Percentiles rank a stretch among this genome's conserved stretches.
phyloP scores from a whole-genome alignment of 2,888 invertebrate genomes.

The Eudemis profundana region DNA sequence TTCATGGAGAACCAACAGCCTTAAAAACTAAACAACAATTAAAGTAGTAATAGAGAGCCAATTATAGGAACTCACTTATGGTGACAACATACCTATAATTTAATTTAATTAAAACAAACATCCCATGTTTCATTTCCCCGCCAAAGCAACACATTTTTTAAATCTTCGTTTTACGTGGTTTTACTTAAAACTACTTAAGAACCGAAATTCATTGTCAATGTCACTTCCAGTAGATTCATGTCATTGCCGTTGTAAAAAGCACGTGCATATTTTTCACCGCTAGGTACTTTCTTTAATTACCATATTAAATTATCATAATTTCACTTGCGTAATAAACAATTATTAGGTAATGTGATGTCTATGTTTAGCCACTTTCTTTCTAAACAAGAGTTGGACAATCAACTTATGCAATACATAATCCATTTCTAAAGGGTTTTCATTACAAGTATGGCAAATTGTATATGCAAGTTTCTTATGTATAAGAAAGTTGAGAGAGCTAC shows the following conservation, averaged over 20 bases:
- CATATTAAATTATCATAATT: constrained; percentile 38
- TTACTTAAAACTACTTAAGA: neutral
- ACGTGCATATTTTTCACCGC: neutral
- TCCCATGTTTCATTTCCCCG: too few species aligned
- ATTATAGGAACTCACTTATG: too few species aligned
- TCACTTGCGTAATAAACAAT: constrained; percentile 27
- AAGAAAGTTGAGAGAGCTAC: too few species aligned
- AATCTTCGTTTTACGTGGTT: too few species aligned
- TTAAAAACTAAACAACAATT: too few species aligned
- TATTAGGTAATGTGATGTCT: constrained; percentile 29
- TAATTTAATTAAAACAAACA: too few species aligned
- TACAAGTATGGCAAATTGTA: neutral
- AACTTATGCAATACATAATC: constrained; percentile 1
- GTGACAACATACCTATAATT: too few species aligned
- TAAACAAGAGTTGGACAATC: constrained; percentile 24
- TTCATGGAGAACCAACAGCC: too few species aligned
- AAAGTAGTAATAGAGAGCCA: too few species aligned
- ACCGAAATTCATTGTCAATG: neutral
- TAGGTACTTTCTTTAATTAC: constrained; percentile 33
- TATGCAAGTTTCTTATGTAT: neutral
- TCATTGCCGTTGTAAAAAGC: neutral
- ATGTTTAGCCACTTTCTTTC: constrained; percentile 32
- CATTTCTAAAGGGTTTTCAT: constrained; percentile 12
- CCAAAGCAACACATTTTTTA: too few species aligned
- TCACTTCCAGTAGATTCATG: neutral